These are phyloP conservation scores for Eupsilia transversa DNA, from an alignment of 2,888 invertebrate species.

Conservation along the genomic window DNA sequence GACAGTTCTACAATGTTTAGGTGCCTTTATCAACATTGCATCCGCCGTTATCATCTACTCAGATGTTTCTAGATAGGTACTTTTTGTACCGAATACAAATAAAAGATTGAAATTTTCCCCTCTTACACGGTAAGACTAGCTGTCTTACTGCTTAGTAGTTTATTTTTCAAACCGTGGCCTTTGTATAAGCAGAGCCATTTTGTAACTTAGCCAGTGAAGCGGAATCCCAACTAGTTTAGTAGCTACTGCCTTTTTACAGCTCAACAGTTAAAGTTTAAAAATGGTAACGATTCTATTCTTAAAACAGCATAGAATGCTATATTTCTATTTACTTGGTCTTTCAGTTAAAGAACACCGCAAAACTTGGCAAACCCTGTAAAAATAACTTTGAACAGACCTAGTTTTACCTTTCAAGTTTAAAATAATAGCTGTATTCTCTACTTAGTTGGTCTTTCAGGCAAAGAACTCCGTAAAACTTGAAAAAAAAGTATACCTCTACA, in stretches of 20 bases:
- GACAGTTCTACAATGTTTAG: neutral
- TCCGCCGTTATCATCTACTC: neutral
- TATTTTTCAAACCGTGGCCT: constrained; percentile 49
- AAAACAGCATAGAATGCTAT: neutral
- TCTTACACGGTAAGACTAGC: constrained; percentile 32
- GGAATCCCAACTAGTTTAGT: constrained; percentile 47
- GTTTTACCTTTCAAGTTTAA: too few species aligned
- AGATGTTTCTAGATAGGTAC: neutral
- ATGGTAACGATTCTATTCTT: constrained; percentile 2
- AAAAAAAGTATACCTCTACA: neutral
- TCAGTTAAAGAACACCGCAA: neutral
- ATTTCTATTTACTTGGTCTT: neutral
- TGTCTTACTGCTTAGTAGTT: constrained; percentile 38
- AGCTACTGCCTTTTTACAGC: constrained; percentile 15
- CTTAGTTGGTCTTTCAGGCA: neutral
- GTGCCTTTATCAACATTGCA: neutral
- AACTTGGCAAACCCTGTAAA: neutral
- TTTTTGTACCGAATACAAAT: constrained; percentile 28
- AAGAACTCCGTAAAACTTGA: neutral
- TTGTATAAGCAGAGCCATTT: constrained; percentile 30
- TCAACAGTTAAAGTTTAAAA: constrained; percentile 13
- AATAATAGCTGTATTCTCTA: neutral
- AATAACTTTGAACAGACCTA: neutral
- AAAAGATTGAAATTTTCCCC: constrained; percentile 26
- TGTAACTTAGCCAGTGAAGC: constrained; percentile 58